Evolutionary conservation across 2,113 vertebrate genomes (phyloP), one percentile per base, ranked within the genome.

Genomic region (Myocastor coypus): DNA sequence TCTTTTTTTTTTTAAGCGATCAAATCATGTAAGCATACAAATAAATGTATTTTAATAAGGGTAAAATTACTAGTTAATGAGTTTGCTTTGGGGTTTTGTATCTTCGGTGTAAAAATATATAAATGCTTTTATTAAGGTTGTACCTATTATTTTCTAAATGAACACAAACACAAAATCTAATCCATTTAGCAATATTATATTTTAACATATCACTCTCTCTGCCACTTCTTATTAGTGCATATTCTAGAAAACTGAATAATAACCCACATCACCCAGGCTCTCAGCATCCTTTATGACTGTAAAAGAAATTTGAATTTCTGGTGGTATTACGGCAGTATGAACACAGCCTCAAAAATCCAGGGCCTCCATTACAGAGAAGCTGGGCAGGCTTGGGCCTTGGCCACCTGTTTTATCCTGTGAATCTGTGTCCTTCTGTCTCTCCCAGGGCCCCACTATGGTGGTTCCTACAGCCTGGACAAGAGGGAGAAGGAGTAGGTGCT

Each of bases 41-140:
- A 99, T 98, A 98, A 98, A 99, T 99, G 98, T 98, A 98, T 98
- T 99, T 99, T 99, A 99, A 99, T 99, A 98, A 99, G 98, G 97
- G 97, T 96, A 98, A 98, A 99, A 99, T 99, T 98, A 98, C 98
- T 98, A 98, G 98, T 98, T 99, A 99, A 99, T 98, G 98, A 98
- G 98, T 99, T 99, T 98, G 98, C 98, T 99, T 99, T 99, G 98
- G 98, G 98, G 98, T 99, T 98, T 98, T 98, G 98, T 97, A 98
- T 98, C 98, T 98, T 98, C 97, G 26, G 96, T 97, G 97, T 97
- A 98, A 98, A 99, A 98, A 98, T 98, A 98, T 97, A 98, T 98
- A 98, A 98, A 98, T 98, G 97, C 89, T 98, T 99, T 99, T 99
- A 98, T 98, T 99, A 99, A 98, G 98, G 98, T 98, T 98, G 98